phyloP scores from a whole-genome alignment of 2,113 vertebrate genomes.

The Python bivittatus region DNA sequence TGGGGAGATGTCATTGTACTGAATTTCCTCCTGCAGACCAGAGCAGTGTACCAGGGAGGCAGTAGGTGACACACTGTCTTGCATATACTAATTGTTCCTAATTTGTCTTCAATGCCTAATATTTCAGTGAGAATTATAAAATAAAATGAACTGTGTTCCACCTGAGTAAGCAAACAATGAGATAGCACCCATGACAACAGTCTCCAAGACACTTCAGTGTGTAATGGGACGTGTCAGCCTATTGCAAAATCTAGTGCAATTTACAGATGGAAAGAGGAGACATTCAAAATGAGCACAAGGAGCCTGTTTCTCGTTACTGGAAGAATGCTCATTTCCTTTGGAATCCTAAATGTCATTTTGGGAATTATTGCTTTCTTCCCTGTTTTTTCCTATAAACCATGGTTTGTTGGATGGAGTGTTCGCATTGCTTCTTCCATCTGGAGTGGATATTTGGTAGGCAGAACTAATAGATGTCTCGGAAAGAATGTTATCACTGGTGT shows the following conservation, averaged over 20 bases:
- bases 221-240: constrained; percentile 46
- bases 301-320: constrained; percentile 46
- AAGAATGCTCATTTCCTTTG: constrained; percentile 47
- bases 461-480: constrained; percentile 39
- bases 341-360: constrained; percentile 54
- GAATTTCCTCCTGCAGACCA: neutral
- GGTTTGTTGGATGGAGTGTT: constrained; percentile 61
- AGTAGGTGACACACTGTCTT: neutral
- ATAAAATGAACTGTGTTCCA: constrained; percentile 53
- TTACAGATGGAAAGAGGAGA: neutral
- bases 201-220: constrained; percentile 76
- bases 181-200: constrained; percentile 63
- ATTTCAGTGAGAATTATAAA: constrained; percentile 49
- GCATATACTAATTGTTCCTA: constrained; percentile 17
- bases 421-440: constrained; percentile 67
- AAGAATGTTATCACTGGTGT: constrained; percentile 19
- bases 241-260: constrained; percentile 54
- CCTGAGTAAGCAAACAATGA: constrained; percentile 67
- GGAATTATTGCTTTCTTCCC: constrained; percentile 64
- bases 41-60: neutral
- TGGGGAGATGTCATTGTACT: neutral
- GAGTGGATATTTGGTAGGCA: constrained; percentile 70
- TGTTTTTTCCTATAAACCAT: constrained; percentile 56
- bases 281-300: constrained; percentile 41
- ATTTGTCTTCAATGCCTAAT: constrained; percentile 30